phyloP scores from a whole-genome alignment of 2,113 vertebrate species.

The Ctenomys sociabilis region DNA sequence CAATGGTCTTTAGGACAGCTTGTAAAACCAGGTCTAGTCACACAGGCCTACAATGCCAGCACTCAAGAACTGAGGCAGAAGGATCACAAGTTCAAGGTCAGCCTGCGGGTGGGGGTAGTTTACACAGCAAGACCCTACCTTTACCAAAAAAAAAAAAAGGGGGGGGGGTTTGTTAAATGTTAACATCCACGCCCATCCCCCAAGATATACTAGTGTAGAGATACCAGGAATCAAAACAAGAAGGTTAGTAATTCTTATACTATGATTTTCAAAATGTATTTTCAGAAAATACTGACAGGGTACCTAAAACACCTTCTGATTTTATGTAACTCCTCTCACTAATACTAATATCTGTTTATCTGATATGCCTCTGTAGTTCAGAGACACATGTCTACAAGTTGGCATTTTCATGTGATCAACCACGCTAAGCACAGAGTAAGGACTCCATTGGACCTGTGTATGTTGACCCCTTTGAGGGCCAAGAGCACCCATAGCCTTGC shows the following conservation, averaged over 20 bases:
- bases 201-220: background rate
- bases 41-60: background rate
- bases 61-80: background rate
- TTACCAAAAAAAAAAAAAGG: background rate
- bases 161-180: background rate
- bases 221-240: background rate
- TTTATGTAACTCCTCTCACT: background rate
- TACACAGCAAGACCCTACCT: background rate
- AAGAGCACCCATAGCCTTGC: background rate
- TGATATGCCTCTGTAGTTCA: background rate
- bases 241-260: background rate
- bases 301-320: background rate
- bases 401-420: background rate
- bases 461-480: background rate
- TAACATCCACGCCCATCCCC: background rate
- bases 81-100: background rate
- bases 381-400: background rate
- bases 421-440: background rate
- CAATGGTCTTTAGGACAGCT: background rate
- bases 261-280: background rate
- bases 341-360: background rate
- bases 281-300: background rate
- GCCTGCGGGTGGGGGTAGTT: background rate
- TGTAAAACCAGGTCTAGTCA: background rate
- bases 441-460: background rate